Base-by-base conservation (phyloP, 2,888 invertebrate genomes). In the Danaus chrysippus region DNA sequence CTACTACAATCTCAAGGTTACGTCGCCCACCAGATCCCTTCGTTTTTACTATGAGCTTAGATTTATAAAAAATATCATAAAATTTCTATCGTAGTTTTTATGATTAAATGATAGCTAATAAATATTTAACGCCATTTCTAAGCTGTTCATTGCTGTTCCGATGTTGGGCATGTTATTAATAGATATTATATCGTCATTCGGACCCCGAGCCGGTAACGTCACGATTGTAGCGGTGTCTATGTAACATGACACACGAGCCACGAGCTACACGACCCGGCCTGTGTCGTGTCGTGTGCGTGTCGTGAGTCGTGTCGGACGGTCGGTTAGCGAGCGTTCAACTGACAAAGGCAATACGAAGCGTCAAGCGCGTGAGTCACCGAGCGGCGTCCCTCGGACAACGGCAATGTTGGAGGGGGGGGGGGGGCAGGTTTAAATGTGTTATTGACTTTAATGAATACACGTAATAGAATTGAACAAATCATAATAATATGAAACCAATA, bases 331-430 rank as follows among this genome's bases (percentile, higher is more conserved):
- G 62, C 64, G 65, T 59, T 62, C 58, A 65, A 60, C 64, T 58
- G 62, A 59, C 65, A 64, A 63, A 62, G 54, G 56, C 44, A 54
- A 63, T 56, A 62, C 42, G 65, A 65, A 68, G 23, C 42, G 58
- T n/a, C 62, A 57, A 62, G 57, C 42, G 58, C 56, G 74, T 83
- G 84, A 83, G 70, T 83, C 83, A 83, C 68, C 71, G 78, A 76
- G 76, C 82, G 83, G 83, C 73, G 84, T 84, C 81, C 84, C 84
- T 84, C 82, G 78, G 61, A 46, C 65, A 70, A 9, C 49, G 17
- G 46, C n/a, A 1, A n/a, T n/a, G n/a, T 46, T 46, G 46, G 46
- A 13, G 46, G 8, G 46, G 1, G 49, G 1, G 43, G 1, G 43
- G 43, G 43, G 17, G 49, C 10, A 10, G 49, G 49, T 34, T 34